Evolutionary conservation across 2,888 invertebrate species (phyloP), one percentile per base, ranked within the genome.

Genomic region (Orgyia antiqua): DNA sequence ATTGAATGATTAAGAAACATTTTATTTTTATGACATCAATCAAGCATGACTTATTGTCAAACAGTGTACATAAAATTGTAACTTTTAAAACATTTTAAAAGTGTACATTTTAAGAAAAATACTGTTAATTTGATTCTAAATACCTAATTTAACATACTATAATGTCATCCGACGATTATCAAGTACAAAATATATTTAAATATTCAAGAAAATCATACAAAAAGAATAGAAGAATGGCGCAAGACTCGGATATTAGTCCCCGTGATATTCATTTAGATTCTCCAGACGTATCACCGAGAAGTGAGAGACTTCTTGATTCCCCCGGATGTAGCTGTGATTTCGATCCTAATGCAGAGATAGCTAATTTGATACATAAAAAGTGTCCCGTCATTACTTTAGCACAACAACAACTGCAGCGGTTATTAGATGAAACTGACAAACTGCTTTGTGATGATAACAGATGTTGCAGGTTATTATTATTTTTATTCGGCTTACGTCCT

Each of bases 381-480:
- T 79, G 78, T 30, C 76, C 80, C 3, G 78, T 82, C 1, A 82
- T 84, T 10, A 66, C 65, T 4, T 48, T 86, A 24, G 84, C 84
- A 1, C 72, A 78, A 41, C 67, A 73, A 26, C 86, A 87, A 45
- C 61, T 83, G 1, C 64, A 73, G 33, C 65, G 58, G 25, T 56
- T 86, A 10, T 48, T 82, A n/a, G 69, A 77, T 28, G 77, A 77
- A 51, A 80, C 76, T 8, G 77, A 79, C 40, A 64, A 54, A 44
- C 52, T 82, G 17, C 39, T 78, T 2, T 67, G 69, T 35, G 69
- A 78, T 26, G 73, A 76, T 44, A 58, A 65, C 8, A 59, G 58
- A 48, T 67, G 64, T 42, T 72, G 69, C 68, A 79, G 78, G 82
- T 82, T 46, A 6, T 29, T 7, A 24, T 8, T 12, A 3, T 24